Conservation (phyloP, 2,888 invertebrate species). For the Stenurella melanura region DNA sequence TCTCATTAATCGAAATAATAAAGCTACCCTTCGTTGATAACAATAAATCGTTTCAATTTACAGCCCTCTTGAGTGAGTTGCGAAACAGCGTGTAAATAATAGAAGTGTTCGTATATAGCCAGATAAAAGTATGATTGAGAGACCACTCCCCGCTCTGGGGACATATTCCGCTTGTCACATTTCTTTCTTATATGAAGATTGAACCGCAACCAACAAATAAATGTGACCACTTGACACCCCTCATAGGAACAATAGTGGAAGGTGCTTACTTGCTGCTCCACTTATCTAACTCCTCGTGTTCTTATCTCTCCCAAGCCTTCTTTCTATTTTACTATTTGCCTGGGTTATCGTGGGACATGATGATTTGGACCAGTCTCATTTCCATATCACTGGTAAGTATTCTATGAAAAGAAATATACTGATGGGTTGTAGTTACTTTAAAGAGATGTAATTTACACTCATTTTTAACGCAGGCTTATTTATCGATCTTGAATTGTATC, state of each 20-base stretch:
- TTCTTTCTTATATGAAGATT: slow-evolving; percentile 70
- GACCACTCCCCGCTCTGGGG: slow-evolving; percentile 67
- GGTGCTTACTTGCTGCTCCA: slow-evolving; percentile 43
- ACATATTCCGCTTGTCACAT: slow-evolving; percentile 72
- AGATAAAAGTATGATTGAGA: slow-evolving; percentile 72
- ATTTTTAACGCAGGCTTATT: slow-evolving; percentile 55
- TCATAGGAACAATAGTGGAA: slow-evolving; percentile 48
- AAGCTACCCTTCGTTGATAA: slow-evolving; percentile 63
- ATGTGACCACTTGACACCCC: slow-evolving; percentile 72
- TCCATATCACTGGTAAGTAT: slow-evolving; percentile 57
- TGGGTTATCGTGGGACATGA: slow-evolving; percentile 46
- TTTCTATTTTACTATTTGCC: slow-evolving; percentile 37
- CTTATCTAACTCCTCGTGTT: slow-evolving; percentile 38
- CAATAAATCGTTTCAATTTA: slow-evolving; percentile 70
- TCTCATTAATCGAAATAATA: slow-evolving; percentile 66
- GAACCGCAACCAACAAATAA: slow-evolving; percentile 71
- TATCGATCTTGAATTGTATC: slow-evolving; percentile 21
- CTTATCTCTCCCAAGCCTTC: slow-evolving; percentile 42
- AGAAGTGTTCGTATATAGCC: slow-evolving; percentile 66
- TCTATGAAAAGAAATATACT: slow-evolving; percentile 61
- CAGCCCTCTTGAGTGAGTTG: slow-evolving; percentile 63
- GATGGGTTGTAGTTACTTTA: slow-evolving; percentile 60
- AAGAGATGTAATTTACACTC: slow-evolving; percentile 59
- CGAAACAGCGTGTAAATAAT: slow-evolving; percentile 68
- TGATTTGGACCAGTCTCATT: slow-evolving; percentile 56